Percentiles rank a stretch among this genome's conserved stretches.
Evolutionary conservation across 2,888 invertebrate species (phyloP).

Genomic region (Catocala nupta): DNA sequence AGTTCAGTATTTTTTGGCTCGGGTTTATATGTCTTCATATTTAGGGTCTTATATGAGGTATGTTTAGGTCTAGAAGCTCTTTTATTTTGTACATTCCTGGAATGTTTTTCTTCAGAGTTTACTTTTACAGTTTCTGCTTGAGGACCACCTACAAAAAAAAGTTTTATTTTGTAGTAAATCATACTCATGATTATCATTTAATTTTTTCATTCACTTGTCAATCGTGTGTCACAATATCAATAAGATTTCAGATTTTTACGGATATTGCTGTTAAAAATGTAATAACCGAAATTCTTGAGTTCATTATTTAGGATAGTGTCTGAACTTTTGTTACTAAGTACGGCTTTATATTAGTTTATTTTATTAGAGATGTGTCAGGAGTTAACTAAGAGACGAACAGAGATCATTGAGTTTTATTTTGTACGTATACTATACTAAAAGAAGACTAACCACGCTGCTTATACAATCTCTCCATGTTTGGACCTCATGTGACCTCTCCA

Average conservation of each 20-base stretch:
- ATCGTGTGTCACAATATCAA: too few relatives aligned
- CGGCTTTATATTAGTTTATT: too few relatives aligned
- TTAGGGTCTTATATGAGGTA: neutral
- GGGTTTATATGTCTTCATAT: neutral
- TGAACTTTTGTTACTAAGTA: too few relatives aligned
- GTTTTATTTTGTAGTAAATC: conserved; percentile 42
- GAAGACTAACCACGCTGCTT: neutral
- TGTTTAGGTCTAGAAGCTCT: neutral
- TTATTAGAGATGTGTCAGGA: too few relatives aligned
- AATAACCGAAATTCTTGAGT: too few relatives aligned
- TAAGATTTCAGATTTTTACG: too few relatives aligned
- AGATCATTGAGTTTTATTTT: too few relatives aligned
- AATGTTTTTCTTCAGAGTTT: conserved; percentile 5
- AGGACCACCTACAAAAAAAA: conserved; percentile 67
- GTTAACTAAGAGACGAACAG: too few relatives aligned
- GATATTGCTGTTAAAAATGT: too few relatives aligned
- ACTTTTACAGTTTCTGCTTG: conserved; percentile 50
- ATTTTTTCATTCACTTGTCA: too few relatives aligned
- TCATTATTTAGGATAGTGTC: too few relatives aligned
- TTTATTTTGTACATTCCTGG: neutral
- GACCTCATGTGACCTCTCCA: conserved; percentile 51
- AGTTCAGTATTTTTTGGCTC: conserved; percentile 5
- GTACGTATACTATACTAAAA: too few relatives aligned
- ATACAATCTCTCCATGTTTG: conserved; percentile 49
- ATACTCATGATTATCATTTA: neutral